A percentile compares a stretch with the other conserved stretches of the same genome.
These are phyloP conservation scores for Aldabrachelys gigantea DNA, from an alignment of 2,113 vertebrate species.

Conservation along the genomic window DNA sequence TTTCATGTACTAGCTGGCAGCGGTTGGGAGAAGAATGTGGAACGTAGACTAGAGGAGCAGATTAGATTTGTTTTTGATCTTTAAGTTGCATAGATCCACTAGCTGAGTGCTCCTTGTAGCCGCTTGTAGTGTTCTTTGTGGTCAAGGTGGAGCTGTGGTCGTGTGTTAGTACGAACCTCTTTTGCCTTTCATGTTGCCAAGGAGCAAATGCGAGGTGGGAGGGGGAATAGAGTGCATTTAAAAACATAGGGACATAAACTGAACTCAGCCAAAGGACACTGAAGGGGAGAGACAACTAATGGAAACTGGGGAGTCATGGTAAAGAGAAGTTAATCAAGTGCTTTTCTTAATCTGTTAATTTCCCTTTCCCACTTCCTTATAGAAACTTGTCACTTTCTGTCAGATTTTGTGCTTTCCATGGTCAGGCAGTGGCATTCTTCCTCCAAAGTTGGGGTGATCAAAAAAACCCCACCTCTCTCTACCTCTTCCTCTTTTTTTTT, in stretches of 20 bases:
- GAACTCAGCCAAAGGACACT: neutral
- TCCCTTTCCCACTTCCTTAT: constrained; percentile 31
- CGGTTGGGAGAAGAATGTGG: neutral
- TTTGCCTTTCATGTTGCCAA: rapidly evolving
- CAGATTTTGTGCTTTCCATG: neutral
- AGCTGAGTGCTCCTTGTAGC: constrained; percentile 49
- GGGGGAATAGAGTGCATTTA: neutral
- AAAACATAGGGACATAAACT: neutral
- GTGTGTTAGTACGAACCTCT: neutral
- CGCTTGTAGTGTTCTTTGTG: neutral
- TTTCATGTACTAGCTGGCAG: constrained; percentile 26
- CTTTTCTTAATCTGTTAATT: neutral
- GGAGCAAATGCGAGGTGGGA: neutral
- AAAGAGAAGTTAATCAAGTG: constrained; percentile 31
- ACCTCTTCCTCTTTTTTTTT: neutral
- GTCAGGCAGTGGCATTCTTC: neutral
- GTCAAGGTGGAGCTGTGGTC: constrained; percentile 30
- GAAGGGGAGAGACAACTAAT: neutral
- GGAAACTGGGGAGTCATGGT: neutral
- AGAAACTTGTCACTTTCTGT: constrained; percentile 38
- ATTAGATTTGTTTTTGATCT: constrained; percentile 44
- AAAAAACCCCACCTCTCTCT: neutral
- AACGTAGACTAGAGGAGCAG: constrained; percentile 53
- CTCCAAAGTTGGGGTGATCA: neutral
- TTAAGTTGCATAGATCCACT: constrained; percentile 1